These are phyloP conservation scores for Bradypodion ventrale DNA, from an alignment of 2,797 vertebrate genomes.

Conservation along the genomic window DNA sequence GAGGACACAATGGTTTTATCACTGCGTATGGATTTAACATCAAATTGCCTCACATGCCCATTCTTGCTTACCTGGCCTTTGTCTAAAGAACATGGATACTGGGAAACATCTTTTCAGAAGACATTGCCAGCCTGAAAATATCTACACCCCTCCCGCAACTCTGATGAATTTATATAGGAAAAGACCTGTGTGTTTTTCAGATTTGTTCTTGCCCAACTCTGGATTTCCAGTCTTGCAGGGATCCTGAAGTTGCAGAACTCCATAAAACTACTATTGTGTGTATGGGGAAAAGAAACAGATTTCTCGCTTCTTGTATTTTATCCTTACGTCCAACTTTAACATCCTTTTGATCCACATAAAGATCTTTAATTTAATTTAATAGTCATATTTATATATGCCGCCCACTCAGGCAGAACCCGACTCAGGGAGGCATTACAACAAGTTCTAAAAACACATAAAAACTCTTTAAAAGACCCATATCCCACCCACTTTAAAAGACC, in stretches of 20 bases:
- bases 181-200: neutral
- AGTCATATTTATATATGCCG: too few species aligned
- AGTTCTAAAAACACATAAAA: too few species aligned
- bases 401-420: too few species aligned
- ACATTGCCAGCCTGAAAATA: neutral
- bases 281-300: neutral
- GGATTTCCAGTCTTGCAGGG: neutral
- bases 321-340: neutral
- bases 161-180: neutral
- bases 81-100: neutral
- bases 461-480: too few species aligned
- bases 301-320: neutral
- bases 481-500: too few species aligned
- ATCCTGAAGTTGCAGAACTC: neutral
- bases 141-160: too few species aligned
- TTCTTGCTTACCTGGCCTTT: neutral
- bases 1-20: neutral
- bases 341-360: neutral
- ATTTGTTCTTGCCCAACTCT: neutral
- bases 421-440: too few species aligned
- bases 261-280: neutral
- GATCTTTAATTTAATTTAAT: too few species aligned
- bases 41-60: neutral
- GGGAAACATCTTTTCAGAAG: neutral
- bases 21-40: neutral